Base-by-base conservation (phyloP, 2,888 invertebrate species). In the Pasiphila rectangulata region DNA sequence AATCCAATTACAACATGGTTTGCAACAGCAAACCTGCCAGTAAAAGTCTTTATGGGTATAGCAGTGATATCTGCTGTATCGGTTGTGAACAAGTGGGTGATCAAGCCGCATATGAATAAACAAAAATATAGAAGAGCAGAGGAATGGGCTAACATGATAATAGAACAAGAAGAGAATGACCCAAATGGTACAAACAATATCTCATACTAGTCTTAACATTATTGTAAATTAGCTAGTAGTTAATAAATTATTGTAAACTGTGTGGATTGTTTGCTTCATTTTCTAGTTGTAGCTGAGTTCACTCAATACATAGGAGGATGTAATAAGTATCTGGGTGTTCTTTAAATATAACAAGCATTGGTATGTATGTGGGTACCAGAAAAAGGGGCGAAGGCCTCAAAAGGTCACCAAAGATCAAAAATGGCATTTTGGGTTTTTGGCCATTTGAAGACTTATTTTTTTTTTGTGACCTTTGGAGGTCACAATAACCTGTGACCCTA, bases 31-130 rank as follows among this genome's bases (percentile, higher is more conserved):
- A 74, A 76, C 43, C 81, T 82, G 3, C 27, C 79, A 15, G 61
- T 76, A 2, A 87, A 86, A 59, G 67, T 69, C 23, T 61, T 84
- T n/a, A 81, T 83, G 79, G 81, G 75, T 10, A 52, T 88, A 47
- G 72, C 80, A 7, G n/a, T 85, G 19, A 79, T 80, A 12, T 74
- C 85, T 30, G 64, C 54, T 1, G n/a, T 67, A 9, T 69, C 75
- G 2, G 59, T 81, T 1, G 13, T 54, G 2, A 67, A 87, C 46
- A 82, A 67, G 56, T 57, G 57, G 17, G 52, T 70, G 35, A 75
- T 81, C 21, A 61, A 60, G 4, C 88, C 88, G 1, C 75, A 77
- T 39, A 49, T 58, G 1, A 72, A 42, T 13, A 69, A 63, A 23
- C 59, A 70, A 47, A 71, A 69, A 21, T 77, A 73, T 44, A 62